Conservation (phyloP, 2,113 vertebrate genomes). For the Cairina moschata region DNA sequence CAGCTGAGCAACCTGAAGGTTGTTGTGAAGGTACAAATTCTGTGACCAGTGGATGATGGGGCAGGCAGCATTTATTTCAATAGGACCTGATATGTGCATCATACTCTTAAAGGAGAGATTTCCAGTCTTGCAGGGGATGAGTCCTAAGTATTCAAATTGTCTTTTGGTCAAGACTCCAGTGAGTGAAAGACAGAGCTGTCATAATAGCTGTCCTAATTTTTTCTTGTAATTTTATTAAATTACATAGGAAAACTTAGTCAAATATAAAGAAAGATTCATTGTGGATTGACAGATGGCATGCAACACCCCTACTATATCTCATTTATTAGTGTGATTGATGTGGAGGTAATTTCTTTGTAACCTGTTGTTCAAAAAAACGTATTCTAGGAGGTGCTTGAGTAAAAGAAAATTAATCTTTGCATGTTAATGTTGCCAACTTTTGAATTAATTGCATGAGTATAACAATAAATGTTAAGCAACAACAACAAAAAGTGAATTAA, state of each 20-base stretch:
- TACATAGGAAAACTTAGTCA: slow-evolving; percentile 22
- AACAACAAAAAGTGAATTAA: slow-evolving; percentile 76
- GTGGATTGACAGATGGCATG: slow-evolving; percentile 65
- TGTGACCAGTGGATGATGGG: neutral
- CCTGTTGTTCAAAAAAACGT: slow-evolving; percentile 12
- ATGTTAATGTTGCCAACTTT: slow-evolving; percentile 75
- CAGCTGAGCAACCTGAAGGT: slow-evolving; percentile 9
- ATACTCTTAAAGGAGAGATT: neutral
- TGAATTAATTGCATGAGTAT: slow-evolving; percentile 74
- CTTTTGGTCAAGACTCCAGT: neutral
- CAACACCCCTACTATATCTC: slow-evolving; percentile 53
- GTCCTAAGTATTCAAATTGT: neutral
- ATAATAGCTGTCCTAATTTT: neutral
- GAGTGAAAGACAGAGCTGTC: neutral
- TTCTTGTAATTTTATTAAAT: slow-evolving; percentile 29
- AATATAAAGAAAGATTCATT: slow-evolving; percentile 44
- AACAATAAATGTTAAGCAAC: slow-evolving; percentile 78
- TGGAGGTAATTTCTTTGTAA: slow-evolving; percentile 70
- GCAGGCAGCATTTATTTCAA: neutral
- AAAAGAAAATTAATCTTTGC: slow-evolving; percentile 78
- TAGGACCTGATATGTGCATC: neutral
- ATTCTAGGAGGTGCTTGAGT: slow-evolving; percentile 69
- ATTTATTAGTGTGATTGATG: slow-evolving; percentile 73
- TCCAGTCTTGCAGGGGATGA: neutral
- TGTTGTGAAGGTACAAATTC: neutral